Percentiles rank a stretch among this genome's conserved stretches.
phyloP scores from a whole-genome alignment of 1,140 invertebrate genomes.

The Mercenaria mercenaria region DNA sequence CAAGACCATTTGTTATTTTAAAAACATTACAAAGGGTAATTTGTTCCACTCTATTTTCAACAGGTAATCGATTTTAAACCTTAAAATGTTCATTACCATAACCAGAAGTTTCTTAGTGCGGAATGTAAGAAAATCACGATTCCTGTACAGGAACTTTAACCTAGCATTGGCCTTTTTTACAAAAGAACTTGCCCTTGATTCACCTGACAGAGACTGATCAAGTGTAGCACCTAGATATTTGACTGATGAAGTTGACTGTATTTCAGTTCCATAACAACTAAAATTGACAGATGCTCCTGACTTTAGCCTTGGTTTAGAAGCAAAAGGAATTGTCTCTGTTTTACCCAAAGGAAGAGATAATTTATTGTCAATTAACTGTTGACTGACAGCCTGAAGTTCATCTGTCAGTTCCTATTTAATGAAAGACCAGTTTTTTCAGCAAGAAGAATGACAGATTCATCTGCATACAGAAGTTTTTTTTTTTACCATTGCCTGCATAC shows the following conservation, averaged over 20 bases:
- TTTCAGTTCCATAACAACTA: neutral
- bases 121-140: neutral
- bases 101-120: slow-evolving; percentile 29
- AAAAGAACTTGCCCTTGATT: slow-evolving; percentile 10
- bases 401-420: slow-evolving; percentile 5
- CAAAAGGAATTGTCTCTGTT: slow-evolving; percentile 32
- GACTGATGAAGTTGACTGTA: neutral
- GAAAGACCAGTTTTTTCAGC: neutral
- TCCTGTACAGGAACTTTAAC: slow-evolving; percentile 34
- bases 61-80: neutral
- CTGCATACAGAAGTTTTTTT: slow-evolving; percentile 50
- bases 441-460: slow-evolving; percentile 41
- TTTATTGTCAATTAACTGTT: slow-evolving; percentile 33
- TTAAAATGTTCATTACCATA: neutral
- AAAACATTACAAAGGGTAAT: neutral
- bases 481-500: slow-evolving; percentile 11
- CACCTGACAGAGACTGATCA: slow-evolving; percentile 12
- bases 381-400: slow-evolving; percentile 8
- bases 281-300: neutral
- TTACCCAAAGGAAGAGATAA: slow-evolving; percentile 22
- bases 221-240: slow-evolving; percentile 45
- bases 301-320: slow-evolving; percentile 16
- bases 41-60: neutral
- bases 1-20: neutral
- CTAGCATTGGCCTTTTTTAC: slow-evolving; percentile 52